phyloP scores from a whole-genome alignment of 2,888 invertebrate genomes.

The Mantis religiosa region DNA sequence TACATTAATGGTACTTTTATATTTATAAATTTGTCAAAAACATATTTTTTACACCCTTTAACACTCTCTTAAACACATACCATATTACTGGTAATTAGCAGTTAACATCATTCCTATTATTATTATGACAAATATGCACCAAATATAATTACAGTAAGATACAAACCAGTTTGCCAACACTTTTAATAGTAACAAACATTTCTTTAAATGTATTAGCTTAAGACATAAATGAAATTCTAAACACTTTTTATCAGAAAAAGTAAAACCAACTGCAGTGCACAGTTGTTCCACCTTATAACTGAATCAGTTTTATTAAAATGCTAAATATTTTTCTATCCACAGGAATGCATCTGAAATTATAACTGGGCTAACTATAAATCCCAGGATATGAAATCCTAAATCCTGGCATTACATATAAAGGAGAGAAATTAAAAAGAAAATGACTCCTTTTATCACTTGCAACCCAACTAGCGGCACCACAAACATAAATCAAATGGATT shows the following conservation, averaged over 20 bases:
- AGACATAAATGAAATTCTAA: neutral
- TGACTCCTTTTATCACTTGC: neutral
- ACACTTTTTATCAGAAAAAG: neutral
- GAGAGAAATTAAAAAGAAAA: neutral
- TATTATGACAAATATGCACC: neutral
- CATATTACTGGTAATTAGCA: neutral
- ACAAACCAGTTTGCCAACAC: neutral
- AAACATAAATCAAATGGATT: neutral
- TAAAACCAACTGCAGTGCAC: neutral
- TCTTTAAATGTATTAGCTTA: neutral
- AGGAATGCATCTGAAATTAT: neutral
- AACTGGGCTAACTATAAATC: neutral
- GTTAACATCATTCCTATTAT: neutral
- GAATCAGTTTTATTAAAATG: neutral
- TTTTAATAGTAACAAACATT: neutral
- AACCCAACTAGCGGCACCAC: neutral
- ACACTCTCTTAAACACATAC: neutral
- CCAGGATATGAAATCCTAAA: neutral
- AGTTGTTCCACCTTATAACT: conserved; percentile 14
- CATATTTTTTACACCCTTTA: neutral
- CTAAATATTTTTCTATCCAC: neutral
- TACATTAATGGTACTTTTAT: neutral
- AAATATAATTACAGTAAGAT: neutral
- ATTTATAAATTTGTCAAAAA: neutral
- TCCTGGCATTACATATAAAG: neutral